Evolutionary conservation across 2,888 invertebrate genomes (phyloP).

Genomic region (Aporophyla nigra): DNA sequence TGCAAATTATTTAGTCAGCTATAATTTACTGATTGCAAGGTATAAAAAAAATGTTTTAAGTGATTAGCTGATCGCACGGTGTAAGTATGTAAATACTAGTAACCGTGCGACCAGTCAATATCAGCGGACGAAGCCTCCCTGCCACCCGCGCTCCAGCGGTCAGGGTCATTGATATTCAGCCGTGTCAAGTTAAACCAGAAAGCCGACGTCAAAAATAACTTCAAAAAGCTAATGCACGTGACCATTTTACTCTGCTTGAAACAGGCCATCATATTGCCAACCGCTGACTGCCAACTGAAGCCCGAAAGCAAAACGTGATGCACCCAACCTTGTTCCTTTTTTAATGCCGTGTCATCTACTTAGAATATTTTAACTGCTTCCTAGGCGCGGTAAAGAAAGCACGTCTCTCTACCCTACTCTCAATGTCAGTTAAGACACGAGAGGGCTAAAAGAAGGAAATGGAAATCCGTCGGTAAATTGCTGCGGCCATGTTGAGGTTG

Average conservation of each 20-base stretch:
- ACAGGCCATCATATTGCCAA: background rate
- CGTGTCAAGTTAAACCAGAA: background rate
- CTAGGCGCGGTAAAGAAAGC: slow-evolving; percentile 12
- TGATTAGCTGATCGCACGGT: too few relatives aligned
- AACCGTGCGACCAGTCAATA: too few relatives aligned
- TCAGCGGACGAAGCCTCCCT: too few relatives aligned
- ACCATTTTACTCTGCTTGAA: background rate
- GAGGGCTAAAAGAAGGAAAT: slow-evolving; percentile 33
- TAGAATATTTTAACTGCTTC: slow-evolving; percentile 20
- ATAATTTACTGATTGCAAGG: too few relatives aligned
- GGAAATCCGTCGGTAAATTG: slow-evolving; percentile 37
- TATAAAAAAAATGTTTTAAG: too few relatives aligned
- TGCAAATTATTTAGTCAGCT: too few relatives aligned
- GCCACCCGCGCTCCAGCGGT: too few relatives aligned
- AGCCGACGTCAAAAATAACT: background rate
- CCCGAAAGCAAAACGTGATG: background rate
- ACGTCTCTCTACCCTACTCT: slow-evolving; percentile 44
- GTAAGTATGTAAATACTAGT: too few relatives aligned
- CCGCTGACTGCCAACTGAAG: background rate
- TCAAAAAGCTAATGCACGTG: background rate
- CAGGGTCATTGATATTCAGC: background rate
- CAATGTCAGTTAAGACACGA: slow-evolving; percentile 32
- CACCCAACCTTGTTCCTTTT: background rate
- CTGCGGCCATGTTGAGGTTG: slow-evolving; percentile 20
- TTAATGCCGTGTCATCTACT: slow-evolving; percentile 18